Evolutionary conservation across 2,797 vertebrate genomes (phyloP), one percentile per base, ranked within the genome.

Genomic region (Platalea minor): DNA sequence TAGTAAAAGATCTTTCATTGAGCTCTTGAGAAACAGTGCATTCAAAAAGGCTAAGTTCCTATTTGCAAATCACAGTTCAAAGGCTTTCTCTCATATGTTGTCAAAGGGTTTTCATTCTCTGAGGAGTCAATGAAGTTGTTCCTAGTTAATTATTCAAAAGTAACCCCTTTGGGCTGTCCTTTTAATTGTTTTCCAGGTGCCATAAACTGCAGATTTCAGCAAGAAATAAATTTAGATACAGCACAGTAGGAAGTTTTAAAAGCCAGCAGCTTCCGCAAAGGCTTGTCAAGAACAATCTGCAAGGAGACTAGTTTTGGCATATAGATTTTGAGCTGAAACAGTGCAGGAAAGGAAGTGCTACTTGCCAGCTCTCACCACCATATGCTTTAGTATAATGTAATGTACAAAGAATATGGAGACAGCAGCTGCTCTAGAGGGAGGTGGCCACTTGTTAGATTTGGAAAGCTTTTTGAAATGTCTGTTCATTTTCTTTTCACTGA

Each of bases 351-450:
- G 98, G 98, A 98, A 98, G 97, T 95, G 76, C 92, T 86, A 39
- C 76, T 46, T 98, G 99, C 98, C 98, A 99, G 98, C 97, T 98
- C 98, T 97, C 97, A 96, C 96, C 96, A 98, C 98, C 98, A 99
- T 99, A 98, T 99, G 99, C 98, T 98, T 96, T 93, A 88, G 97
- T 98, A 97, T 96, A 96, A 96, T 94, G 98, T 97, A 97, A 93
- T 43, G 97, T 95, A 96, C 94, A 98, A 91, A 96, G 97, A 98
- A 97, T 87, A 96, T 90, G 97, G 98, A 97, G 98, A 98, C 96
- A 98, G 98, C 98, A 99, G 98, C 98, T 99, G 98, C 97, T 98
- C 92, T 83, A 60, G 57, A 83, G 91, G 91, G 93, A 96, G 88
- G 93, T 94, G 94, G 91, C 94, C 95, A 53, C 95, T 96, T 86